A percentile compares a stretch with the other conserved stretches of the same genome.
These are phyloP conservation scores for Perodicticus potto DNA, from an alignment of 2,797 vertebrate species.

Conservation along the genomic window DNA sequence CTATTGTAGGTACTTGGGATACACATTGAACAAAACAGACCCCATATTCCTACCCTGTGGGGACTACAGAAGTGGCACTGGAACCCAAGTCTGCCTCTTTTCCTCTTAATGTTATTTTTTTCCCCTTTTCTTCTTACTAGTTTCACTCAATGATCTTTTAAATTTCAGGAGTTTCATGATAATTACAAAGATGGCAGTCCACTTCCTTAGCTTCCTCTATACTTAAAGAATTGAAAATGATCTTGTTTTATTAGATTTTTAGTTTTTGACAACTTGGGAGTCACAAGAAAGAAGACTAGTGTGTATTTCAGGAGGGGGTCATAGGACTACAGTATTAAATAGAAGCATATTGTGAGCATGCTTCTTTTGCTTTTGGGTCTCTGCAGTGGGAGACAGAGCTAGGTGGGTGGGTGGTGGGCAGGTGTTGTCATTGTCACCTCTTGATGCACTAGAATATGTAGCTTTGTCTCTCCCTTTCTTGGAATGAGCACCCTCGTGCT, in stretches of 20 bases:
- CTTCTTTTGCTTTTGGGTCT: not conserved
- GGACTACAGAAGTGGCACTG: not conserved
- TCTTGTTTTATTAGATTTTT: not conserved
- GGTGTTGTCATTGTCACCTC: not conserved
- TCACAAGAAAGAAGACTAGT: not conserved
- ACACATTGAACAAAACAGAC: not conserved
- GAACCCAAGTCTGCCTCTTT: not conserved
- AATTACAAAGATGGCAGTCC: not conserved
- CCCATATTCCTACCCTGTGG: not conserved
- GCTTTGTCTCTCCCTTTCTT: not conserved
- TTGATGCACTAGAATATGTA: not conserved
- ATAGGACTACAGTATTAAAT: not conserved
- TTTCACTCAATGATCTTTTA: not conserved
- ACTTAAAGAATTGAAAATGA: not conserved
- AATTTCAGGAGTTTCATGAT: not conserved
- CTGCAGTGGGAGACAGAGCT: not conserved
- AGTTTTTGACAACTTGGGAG: not conserved
- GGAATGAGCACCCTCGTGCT: not conserved
- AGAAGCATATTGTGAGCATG: accelerated
- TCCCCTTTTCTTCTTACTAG: not conserved
- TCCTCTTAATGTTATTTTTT: not conserved
- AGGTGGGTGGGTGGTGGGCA: not conserved
- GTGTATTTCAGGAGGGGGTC: not conserved
- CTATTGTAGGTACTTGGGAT: not conserved
- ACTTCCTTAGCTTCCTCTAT: not conserved